Percentiles rank a stretch among this genome's conserved stretches.
phyloP scores from a whole-genome alignment of 2,888 invertebrate species.

The Leistus spinibarbis region DNA sequence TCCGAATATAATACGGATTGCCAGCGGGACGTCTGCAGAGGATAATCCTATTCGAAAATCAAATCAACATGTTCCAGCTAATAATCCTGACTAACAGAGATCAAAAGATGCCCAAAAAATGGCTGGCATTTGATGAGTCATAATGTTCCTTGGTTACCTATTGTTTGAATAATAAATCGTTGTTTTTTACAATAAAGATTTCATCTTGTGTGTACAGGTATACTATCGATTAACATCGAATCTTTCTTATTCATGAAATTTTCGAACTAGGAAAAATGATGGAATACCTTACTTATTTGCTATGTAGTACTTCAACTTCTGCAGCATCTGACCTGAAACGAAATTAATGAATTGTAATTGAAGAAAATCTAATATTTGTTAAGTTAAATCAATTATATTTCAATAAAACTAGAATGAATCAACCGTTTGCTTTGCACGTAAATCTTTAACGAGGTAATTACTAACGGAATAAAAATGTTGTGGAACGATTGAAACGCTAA shows the following conservation, averaged over 20 bases:
- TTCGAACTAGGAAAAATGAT: too few species aligned
- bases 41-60: neutral
- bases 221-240: too few species aligned
- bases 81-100: neutral
- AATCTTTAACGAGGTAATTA: neutral
- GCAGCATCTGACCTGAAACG: neutral
- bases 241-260: too few species aligned
- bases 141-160: neutral
- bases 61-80: neutral
- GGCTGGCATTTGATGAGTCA: neutral
- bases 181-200: neutral
- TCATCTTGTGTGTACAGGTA: too few species aligned
- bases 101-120: neutral
- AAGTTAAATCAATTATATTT: neutral
- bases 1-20: neutral
- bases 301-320: too few species aligned
- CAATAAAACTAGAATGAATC: neutral
- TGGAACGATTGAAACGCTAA: neutral
- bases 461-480: neutral
- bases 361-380: neutral
- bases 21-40: neutral
- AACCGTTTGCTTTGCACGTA: neutral
- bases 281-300: too few species aligned
- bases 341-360: neutral
- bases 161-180: neutral